A percentile compares a stretch with the other conserved stretches of the same genome.
phyloP scores from a whole-genome alignment of 2,113 vertebrate species.

The Phalacrocorax carbo region DNA sequence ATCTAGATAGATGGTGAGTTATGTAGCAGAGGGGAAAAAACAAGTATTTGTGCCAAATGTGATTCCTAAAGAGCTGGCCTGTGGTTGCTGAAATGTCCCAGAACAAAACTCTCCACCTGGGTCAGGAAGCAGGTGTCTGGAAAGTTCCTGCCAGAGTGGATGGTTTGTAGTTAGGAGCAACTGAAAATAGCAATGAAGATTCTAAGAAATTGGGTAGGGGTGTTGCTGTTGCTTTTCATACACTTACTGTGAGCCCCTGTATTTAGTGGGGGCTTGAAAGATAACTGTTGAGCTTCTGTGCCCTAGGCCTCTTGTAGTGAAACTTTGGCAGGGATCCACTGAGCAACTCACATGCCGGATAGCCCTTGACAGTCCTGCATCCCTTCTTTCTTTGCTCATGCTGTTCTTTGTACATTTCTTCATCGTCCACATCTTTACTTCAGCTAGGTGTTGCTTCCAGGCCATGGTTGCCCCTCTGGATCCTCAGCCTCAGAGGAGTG shows the following conservation, averaged over 20 bases:
- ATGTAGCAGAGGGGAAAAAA: slow-evolving; percentile 33
- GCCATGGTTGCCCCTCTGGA: not conserved
- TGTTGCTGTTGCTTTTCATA: not conserved
- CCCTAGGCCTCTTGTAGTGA: not conserved
- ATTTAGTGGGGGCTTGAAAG: not conserved
- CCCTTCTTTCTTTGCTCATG: fast-evolving
- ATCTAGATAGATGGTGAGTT: not conserved
- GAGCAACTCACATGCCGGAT: not conserved
- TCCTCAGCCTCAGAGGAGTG: not conserved
- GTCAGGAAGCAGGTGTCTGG: slow-evolving; percentile 48
- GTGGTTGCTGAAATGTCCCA: not conserved
- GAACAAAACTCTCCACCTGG: slow-evolving; percentile 9
- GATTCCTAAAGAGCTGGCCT: slow-evolving; percentile 15
- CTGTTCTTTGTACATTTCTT: not conserved
- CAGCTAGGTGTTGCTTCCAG: not conserved
- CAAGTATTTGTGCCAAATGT: slow-evolving; percentile 47
- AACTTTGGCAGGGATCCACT: not conserved
- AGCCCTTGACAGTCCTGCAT: not conserved
- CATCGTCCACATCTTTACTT: not conserved
- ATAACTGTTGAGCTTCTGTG: not conserved
- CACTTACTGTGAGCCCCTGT: not conserved
- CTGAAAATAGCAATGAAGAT: not conserved
- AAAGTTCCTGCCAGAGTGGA: not conserved
- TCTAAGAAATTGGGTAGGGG: not conserved
- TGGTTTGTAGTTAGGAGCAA: not conserved